Percentiles rank a stretch among this genome's conserved stretches.
Conservation (phyloP, 1,140 invertebrate genomes). For the Oedothorax gibbosus region DNA sequence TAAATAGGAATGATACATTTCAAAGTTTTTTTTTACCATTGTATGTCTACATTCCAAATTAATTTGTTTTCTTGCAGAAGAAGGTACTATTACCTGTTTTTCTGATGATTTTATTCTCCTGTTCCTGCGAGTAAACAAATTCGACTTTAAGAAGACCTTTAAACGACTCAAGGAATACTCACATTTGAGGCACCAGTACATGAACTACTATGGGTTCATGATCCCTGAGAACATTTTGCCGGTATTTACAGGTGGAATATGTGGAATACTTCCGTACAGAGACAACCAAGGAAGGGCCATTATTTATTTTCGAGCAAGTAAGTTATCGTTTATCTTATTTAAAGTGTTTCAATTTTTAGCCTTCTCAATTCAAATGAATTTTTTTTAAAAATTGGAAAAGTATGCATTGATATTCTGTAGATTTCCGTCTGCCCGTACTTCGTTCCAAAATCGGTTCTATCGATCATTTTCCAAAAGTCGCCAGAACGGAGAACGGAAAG, state of each 20-base stretch:
- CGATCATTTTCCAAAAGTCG: too few relatives aligned
- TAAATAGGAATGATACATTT: too few relatives aligned
- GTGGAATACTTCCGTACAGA: conserved; percentile 5
- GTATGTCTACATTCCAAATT: too few relatives aligned
- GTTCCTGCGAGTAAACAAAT: conserved; percentile 4
- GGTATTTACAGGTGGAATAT: not conserved
- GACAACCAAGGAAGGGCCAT: not conserved
- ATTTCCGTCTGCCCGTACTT: too few relatives aligned
- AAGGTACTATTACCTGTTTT: not conserved
- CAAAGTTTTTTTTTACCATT: too few relatives aligned
- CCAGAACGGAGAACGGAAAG: too few relatives aligned
- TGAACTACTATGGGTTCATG: conserved; percentile 12
- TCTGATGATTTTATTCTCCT: not conserved
- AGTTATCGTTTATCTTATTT: not conserved
- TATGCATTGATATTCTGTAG: too few relatives aligned
- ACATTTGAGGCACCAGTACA: not conserved
- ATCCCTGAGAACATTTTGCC: not conserved
- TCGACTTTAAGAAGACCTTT: not conserved
- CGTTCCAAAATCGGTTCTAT: too few relatives aligned
- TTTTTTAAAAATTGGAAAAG: too few relatives aligned
- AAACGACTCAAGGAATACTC: not conserved
- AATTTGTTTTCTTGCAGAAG: not conserved
- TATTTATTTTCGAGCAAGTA: conserved; percentile 10
- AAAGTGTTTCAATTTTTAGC: too few relatives aligned
- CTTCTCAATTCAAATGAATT: too few relatives aligned